Percentiles rank a stretch among this genome's conserved stretches.
These are phyloP conservation scores for Sphaerophoria taeniata DNA, from an alignment of 2,888 invertebrate genomes.

Conservation along the genomic window DNA sequence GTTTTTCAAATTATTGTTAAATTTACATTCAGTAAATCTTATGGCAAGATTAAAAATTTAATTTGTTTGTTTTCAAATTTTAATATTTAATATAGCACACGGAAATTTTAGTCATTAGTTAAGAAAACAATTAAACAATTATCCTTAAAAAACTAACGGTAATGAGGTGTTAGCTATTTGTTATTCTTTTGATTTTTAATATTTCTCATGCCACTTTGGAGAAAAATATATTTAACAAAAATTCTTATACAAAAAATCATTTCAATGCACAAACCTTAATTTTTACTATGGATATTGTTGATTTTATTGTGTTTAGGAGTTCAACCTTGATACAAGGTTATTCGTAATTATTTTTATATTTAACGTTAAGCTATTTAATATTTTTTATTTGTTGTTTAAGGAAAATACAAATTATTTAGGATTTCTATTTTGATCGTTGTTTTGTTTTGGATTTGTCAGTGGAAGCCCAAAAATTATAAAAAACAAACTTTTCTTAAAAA, in stretches of 20 bases:
- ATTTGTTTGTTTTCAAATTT: conserved; percentile 28
- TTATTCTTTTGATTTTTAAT: conserved; percentile 28
- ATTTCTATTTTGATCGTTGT: conserved; percentile 42
- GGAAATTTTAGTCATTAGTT: conserved; percentile 62
- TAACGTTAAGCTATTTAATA: conserved; percentile 52
- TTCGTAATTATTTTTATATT: conserved; percentile 70
- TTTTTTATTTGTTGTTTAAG: conserved; percentile 48
- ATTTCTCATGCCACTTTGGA: conserved; percentile 46
- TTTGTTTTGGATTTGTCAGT: conserved; percentile 50
- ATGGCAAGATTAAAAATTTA: conserved; percentile 77
- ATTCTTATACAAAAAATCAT: conserved; percentile 39
- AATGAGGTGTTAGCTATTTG: conserved; percentile 75
- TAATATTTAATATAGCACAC: conserved; percentile 71
- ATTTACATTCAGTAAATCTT: conserved; percentile 74
- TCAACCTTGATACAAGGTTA: conserved; percentile 83
- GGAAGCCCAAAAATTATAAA: conserved; percentile 55
- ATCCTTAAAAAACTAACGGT: conserved; percentile 74
- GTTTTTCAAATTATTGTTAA: conserved; percentile 30
- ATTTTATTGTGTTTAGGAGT: conserved; percentile 75
- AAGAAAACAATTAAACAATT: conserved; percentile 60
- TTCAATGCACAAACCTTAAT: conserved; percentile 73
- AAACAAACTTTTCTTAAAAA: conserved; percentile 16
- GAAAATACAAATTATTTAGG: conserved; percentile 47
- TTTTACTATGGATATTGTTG: conserved; percentile 41
- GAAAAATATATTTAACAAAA: conserved; percentile 18